Evolutionary conservation across 2,888 invertebrate genomes (phyloP), one percentile per base, ranked within the genome.

Genomic region (Orchesella flavescens): DNA sequence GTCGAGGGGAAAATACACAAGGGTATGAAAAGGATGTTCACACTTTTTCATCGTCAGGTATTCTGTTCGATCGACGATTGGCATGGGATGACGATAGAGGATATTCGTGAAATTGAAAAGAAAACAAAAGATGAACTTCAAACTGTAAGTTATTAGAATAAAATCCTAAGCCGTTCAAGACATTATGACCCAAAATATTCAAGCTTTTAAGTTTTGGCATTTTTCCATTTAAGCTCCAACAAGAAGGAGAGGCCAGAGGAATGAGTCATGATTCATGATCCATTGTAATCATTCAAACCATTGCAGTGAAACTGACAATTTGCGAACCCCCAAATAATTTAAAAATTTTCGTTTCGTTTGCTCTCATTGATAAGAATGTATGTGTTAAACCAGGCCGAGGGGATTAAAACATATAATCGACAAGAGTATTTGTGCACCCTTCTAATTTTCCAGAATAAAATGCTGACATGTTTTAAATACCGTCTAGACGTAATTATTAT

Each of bases 1-100:
- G 91, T 93, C 75, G 93, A 93, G 89, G 90, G 89, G 79, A 91
- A 91, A 88, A 92, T 92, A 80, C 91, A 91, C 87, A 91, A 90
- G 87, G 90, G 90, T 87, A 92, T 92, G 19, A 55, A 24, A 19
- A 21, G 73, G 17, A 15, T 85, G n/a, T 76, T 85, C 24, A 76
- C 72, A 4, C 19, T 73, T 17, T 84, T 79, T 57, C 79, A 85
- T 43, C 69, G 84, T 9, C 72, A 78, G 57, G 43, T 83, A 10
- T 84, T 83, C 23, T 86, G 86, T 61, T 79, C 21, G 57, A 90
- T 91, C 76, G 79, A 79, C 21, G n/a, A 79, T 1, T 93, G 92
- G 92, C 89, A 91, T 89, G 92, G 91, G 0, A 87, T 92, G 86
- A 92, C 92, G 5, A 92, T 93, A 91, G 90, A 90, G 17, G 92